Percentiles rank a stretch among this genome's conserved stretches.
phyloP scores from a whole-genome alignment of 2,888 invertebrate species.

The Zootermopsis nevadensis region DNA sequence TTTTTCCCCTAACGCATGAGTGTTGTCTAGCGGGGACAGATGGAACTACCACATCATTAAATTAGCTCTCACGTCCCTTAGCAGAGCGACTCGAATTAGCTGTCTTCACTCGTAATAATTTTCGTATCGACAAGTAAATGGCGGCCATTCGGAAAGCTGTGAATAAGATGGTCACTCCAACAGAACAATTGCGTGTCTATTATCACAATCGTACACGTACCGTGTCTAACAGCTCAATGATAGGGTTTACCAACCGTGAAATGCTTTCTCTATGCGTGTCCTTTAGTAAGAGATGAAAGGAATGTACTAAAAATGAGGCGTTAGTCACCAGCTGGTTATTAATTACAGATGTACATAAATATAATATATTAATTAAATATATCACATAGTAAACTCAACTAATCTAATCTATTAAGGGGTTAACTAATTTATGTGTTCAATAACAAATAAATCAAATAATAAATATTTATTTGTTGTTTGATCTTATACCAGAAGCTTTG shows the following conservation, averaged over 20 bases:
- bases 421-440: no score
- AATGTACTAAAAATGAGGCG: no score
- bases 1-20: constrained; percentile 23
- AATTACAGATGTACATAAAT: no score
- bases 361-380: no score
- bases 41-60: constrained; percentile 44
- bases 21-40: constrained; percentile 42
- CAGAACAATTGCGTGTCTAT: neutral
- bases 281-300: no score
- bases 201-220: neutral
- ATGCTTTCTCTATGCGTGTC: neutral
- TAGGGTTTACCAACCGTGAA: neutral
- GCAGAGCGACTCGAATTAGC: constrained; percentile 37
- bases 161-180: constrained; percentile 35
- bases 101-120: constrained; percentile 45
- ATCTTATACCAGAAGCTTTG: no score
- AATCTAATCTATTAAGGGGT: no score
- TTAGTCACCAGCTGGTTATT: no score
- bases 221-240: constrained; percentile 2
- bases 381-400: no score
- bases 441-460: no score
- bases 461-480: no score
- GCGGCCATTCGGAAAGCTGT: constrained; percentile 41
- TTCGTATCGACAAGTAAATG: constrained; percentile 44
- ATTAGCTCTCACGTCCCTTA: constrained; percentile 34